phyloP scores from a whole-genome alignment of 2,888 invertebrate species.

The Arctia plantaginis region DNA sequence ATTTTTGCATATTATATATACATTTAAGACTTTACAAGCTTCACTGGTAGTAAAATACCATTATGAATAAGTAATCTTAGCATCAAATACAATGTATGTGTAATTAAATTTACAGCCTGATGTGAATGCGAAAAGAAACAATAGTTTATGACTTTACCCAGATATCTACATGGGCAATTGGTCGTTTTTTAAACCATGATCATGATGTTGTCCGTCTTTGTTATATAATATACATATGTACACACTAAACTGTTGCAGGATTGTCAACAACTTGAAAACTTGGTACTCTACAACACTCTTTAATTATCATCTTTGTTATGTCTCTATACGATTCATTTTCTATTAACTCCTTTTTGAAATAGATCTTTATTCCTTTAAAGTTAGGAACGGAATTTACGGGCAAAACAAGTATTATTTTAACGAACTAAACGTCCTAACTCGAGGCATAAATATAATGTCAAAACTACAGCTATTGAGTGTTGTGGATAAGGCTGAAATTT shows the following conservation, averaged over 20 bases:
- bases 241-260: conserved; percentile 45
- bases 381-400: conserved; percentile 82
- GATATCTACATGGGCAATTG: neutral
- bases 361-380: conserved; percentile 85
- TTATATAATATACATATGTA: conserved; percentile 46
- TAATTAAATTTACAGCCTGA: neutral
- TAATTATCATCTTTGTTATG: conserved; percentile 71
- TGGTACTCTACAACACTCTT: conserved; percentile 46
- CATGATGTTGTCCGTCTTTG: conserved; percentile 64
- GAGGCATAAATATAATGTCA: neutral
- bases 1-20: no score
- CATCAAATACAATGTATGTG: neutral
- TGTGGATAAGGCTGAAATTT: conserved; percentile 43
- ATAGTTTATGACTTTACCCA: neutral
- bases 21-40: neutral
- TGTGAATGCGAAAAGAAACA: neutral
- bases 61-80: neutral
- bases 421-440: conserved; percentile 45
- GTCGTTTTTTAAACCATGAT: conserved; percentile 39
- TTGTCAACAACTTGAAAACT: conserved; percentile 74
- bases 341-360: conserved; percentile 77
- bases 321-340: conserved; percentile 78
- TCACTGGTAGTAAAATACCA: neutral
- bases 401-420: conserved; percentile 71
- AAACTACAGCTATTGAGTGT: conserved; percentile 25